A percentile compares a stretch with the other conserved stretches of the same genome.
Evolutionary conservation across 2,113 vertebrate species (phyloP).

Genomic region (Cricetomys ansorgei): DNA sequence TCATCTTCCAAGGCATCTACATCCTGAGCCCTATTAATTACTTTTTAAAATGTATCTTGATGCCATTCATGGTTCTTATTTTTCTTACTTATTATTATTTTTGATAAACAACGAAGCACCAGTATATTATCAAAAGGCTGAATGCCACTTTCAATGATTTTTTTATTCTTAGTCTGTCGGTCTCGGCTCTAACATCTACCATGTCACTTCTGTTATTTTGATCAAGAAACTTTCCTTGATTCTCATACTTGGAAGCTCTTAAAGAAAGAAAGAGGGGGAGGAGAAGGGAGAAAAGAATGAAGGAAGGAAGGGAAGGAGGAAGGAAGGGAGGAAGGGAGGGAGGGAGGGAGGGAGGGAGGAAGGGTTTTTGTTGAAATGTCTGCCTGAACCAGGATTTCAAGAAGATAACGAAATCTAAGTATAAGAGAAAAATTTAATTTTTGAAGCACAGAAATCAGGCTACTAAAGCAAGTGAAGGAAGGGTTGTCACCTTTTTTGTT

Average conservation of each 20-base stretch:
- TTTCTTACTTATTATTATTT: background rate
- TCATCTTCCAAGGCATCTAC: rapidly evolving
- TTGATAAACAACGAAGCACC: background rate
- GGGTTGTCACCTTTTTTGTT: no score
- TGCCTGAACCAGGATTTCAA: background rate
- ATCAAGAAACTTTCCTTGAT: background rate
- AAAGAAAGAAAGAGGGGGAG: rapidly evolving
- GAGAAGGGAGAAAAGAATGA: rapidly evolving
- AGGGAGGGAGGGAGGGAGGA: background rate
- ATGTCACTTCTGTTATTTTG: background rate
- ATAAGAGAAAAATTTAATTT: background rate
- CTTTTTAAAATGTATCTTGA: background rate
- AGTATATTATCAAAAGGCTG: background rate
- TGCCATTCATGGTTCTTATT: background rate
- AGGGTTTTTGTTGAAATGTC: background rate
- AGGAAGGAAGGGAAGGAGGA: background rate
- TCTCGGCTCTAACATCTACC: background rate
- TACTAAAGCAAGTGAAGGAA: background rate
- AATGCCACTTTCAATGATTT: background rate
- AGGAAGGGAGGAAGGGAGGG: background rate
- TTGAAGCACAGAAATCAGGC: background rate
- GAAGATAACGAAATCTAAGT: background rate
- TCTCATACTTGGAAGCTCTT: background rate
- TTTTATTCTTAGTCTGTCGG: background rate
- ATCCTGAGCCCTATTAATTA: background rate